phyloP scores from a whole-genome alignment of 2,113 vertebrate genomes.

The Pluvialis apricaria region DNA sequence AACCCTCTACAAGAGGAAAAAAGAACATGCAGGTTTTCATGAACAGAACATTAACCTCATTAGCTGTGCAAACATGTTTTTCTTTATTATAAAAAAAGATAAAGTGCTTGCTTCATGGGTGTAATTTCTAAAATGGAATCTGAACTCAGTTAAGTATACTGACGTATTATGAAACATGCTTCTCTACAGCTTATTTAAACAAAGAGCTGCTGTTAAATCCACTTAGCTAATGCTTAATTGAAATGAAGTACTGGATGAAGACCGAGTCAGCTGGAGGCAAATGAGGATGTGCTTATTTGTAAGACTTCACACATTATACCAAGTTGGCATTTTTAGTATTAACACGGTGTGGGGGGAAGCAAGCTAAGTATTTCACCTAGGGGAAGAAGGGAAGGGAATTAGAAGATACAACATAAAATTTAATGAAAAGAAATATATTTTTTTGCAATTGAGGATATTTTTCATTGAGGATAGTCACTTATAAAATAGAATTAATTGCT shows the following conservation, averaged over 20 bases:
- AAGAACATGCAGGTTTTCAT: not conserved
- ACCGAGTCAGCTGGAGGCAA: not conserved
- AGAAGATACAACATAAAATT: not conserved
- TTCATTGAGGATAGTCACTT: not conserved
- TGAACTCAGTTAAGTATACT: slow-evolving; percentile 20
- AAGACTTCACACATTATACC: not conserved
- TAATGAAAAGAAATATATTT: not conserved
- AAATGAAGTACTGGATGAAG: slow-evolving; percentile 34
- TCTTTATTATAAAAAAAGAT: not conserved
- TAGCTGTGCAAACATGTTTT: slow-evolving; percentile 52
- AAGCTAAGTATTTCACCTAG: not conserved
- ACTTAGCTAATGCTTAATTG: slow-evolving; percentile 59
- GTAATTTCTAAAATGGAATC: slow-evolving; percentile 49
- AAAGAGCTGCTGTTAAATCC: slow-evolving; percentile 41
- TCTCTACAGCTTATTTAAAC: slow-evolving; percentile 56
- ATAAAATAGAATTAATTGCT: not conserved
- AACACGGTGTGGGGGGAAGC: not conserved
- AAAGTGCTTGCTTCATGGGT: slow-evolving; percentile 8
- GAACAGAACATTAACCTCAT: slow-evolving; percentile 44
- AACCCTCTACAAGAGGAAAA: not conserved
- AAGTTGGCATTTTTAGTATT: not conserved
- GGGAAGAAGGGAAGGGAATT: not conserved
- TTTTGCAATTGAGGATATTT: not conserved
- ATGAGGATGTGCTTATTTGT: not conserved
- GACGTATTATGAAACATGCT: slow-evolving; percentile 38